Base-by-base conservation (phyloP, 37 sponge, comb jelly and placozoan species). In the Aplysina aerophoba region DNA sequence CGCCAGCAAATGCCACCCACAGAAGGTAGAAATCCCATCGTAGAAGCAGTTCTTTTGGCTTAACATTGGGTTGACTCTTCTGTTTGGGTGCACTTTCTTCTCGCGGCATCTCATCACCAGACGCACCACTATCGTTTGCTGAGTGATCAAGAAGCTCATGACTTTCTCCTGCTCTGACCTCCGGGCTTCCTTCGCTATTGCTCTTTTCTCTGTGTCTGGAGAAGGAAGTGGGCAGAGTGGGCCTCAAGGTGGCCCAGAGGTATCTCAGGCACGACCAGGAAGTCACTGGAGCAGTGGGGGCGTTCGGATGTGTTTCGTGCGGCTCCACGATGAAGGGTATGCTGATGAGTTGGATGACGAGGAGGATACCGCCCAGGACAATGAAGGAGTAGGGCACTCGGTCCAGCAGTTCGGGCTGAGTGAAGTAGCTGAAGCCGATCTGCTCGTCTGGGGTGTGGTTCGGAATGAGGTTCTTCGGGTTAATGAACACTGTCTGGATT, bases 1-100 rank as follows among this genome's bases (percentile, higher is more conserved):
- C 85, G 27, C 44, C 38, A 13, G 91, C n/a, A 25, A 93, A 91
- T 84, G 86, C 87, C 20, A 87, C 41, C 95, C 95, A 97, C 0
- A 97, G 87, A 33, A 91, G 16, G 66, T 92, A 94, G 72, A 97
- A 97, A 64, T 89, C 88, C 21, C 73, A 24, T 4, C 84, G 84
- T 30, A 79, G 84, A 19, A 97, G 65, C 40, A 97, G 24, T 40
- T 90, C 81, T 1, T 57, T 50, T 21, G 97, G 97, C 28, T 44
- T 72, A 28, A 89, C 40, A 22, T 85, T 89, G 37, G 62, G 54
- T 8, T 80, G 31, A 3, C 81, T 36, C n/a, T 91, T 91, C 30
- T 79, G 50, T 44, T 8, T 44, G 3, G 50, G 8, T 44, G 6
- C 50, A 44, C 50, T 44, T 8, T 44, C 50, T 8, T 44, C 8